Percentiles rank a stretch among this genome's conserved stretches.
Conservation (phyloP, 2,113 vertebrate species). For the Lepus europaeus region DNA sequence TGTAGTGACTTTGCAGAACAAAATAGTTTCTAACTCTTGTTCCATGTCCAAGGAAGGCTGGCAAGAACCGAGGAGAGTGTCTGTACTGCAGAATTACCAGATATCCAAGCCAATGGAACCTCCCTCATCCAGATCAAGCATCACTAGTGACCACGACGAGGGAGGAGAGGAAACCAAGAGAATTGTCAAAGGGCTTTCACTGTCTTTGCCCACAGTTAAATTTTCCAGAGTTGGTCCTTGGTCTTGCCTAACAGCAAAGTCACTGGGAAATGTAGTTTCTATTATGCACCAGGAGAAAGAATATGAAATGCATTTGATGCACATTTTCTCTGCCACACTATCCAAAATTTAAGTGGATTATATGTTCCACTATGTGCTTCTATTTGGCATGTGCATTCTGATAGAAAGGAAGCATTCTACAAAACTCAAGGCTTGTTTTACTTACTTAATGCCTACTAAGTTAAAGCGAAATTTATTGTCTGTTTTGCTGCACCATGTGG, state of each 20-base stretch:
- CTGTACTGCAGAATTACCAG: background rate
- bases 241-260: background rate
- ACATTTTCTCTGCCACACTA: background rate
- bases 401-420: background rate
- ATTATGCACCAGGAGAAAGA: background rate
- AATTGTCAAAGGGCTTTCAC: background rate
- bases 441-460: background rate
- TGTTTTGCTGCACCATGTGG: constrained; percentile 7
- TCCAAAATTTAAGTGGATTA: background rate
- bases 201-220: background rate
- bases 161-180: background rate
- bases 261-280: background rate
- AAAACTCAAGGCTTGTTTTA: constrained; percentile 16
- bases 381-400: background rate
- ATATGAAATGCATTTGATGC: background rate
- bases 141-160: background rate
- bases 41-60: background rate
- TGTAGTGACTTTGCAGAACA: background rate
- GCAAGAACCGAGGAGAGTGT: background rate
- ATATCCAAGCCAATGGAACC: background rate
- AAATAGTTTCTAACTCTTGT: constrained; percentile 2
- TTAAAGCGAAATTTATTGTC: constrained; percentile 28
- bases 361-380: background rate
- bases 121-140: background rate
- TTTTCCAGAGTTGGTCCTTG: background rate